Base-by-base conservation (phyloP, 1,140 invertebrate species). In the Hylyphantes graminicola region DNA sequence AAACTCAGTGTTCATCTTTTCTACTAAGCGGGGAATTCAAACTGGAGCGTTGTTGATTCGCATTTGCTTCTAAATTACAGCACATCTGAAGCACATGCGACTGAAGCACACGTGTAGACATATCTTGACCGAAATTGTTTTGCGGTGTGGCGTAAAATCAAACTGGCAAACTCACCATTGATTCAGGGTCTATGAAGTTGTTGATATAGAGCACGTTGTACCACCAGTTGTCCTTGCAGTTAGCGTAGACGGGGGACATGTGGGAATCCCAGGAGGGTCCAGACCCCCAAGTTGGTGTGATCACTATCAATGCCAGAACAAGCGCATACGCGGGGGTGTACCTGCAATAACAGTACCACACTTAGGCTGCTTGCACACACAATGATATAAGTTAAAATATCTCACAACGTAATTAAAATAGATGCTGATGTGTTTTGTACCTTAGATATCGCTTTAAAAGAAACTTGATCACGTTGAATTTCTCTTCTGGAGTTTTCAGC, bases 161-260 rank as follows among this genome's bases (percentile, higher is more conserved):
- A n/a, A 59, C 12, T 7, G 57, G 13, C 7, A n/a, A 4, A 17
- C 64, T 77, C 17, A 85, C 82, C 65, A 54, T 35, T 65, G 35
- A 21, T 21, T 75, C 81, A 2, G 63, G n/a, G 3, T 85, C 82
- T 19, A 85, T 51, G 21, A 68, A 85, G 35, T 85, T 85, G 55
- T 85, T 85, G 55, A 85, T 77, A 55, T 85, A 85, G 7, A 85
- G 48, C 15, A 85, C 10, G 21, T 85, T 85, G 74, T 68, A 68
- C 82, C 82, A 85, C 82, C 82, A 85, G n/a, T 61, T 55, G 17
- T 85, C 51, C 17, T 54, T 70, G 65, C 82, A 85, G 5, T 85
- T 85, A 10, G 59, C 61, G 63, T 85, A 85, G n/a, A 85, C 15
- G 21, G 82, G 55, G 12, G 17, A 61, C 17, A 85, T 54, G 19